phyloP scores from a whole-genome alignment of 2,113 vertebrate species.

The Emydura subglobosa region DNA sequence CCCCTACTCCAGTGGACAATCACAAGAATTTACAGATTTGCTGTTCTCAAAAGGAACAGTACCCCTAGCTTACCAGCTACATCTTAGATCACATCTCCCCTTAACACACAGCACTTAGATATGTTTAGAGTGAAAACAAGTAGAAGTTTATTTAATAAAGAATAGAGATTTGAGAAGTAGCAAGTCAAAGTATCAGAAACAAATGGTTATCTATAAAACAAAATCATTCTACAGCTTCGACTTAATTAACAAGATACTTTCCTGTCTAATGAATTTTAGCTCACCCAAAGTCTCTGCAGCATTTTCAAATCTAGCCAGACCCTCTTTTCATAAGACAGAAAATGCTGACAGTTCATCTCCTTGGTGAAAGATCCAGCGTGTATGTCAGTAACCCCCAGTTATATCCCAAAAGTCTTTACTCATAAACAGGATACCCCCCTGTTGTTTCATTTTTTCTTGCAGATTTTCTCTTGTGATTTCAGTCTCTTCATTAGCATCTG shows the following conservation, averaged over 20 bases:
- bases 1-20: background rate
- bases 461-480: background rate
- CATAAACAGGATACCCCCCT: background rate
- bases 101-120: background rate
- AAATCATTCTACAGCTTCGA: too few relatives aligned
- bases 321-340: too few relatives aligned
- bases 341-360: too few relatives aligned
- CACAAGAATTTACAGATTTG: background rate
- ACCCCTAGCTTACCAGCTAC: background rate
- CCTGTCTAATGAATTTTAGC: too few relatives aligned
- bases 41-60: background rate
- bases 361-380: too few relatives aligned
- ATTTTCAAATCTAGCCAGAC: too few relatives aligned
- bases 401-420: background rate
- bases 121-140: background rate
- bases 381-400: background rate
- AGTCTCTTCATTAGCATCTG: background rate
- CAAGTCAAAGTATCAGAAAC: too few relatives aligned
- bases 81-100: background rate
- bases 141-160: too few relatives aligned
- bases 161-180: too few relatives aligned
- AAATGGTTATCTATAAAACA: too few relatives aligned
- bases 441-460: background rate
- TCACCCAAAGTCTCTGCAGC: too few relatives aligned
- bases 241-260: too few relatives aligned